Evolutionary conservation across 2,113 vertebrate genomes (phyloP).

Genomic region (Dolichotis patagonum): DNA sequence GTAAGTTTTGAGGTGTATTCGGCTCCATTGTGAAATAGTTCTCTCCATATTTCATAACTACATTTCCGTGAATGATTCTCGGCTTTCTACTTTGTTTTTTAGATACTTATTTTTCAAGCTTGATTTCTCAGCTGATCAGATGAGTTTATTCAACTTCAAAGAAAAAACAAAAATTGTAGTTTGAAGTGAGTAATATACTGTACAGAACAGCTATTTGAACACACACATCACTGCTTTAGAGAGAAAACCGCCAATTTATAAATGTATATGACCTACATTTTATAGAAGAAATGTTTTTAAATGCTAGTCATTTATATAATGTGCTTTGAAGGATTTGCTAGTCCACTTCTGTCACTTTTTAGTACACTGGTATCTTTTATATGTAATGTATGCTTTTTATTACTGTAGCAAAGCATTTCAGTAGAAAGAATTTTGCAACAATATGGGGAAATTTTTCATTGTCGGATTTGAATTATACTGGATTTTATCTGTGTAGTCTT

Average conservation of each 20-base stretch:
- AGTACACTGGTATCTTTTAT: slow-evolving; percentile 95
- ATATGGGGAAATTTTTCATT: slow-evolving; percentile 92
- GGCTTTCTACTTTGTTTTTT: slow-evolving; percentile 84
- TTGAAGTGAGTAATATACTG: slow-evolving; percentile 86
- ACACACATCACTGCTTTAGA: slow-evolving; percentile 87
- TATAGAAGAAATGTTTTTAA: slow-evolving; percentile 91
- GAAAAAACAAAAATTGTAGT: slow-evolving; percentile 84
- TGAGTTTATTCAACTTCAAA: slow-evolving; percentile 86
- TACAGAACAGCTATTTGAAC: slow-evolving; percentile 89
- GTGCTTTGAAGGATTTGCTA: slow-evolving; percentile 91
- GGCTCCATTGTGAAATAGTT: slow-evolving; percentile 83
- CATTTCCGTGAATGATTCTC: slow-evolving; percentile 84
- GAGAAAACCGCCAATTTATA: slow-evolving; percentile 85
- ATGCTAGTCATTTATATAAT: slow-evolving; percentile 92
- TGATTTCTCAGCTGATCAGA: slow-evolving; percentile 84
- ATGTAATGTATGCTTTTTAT: slow-evolving; percentile 97
- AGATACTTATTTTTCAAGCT: slow-evolving; percentile 83
- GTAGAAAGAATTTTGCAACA: slow-evolving; percentile 93
- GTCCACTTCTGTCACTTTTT: slow-evolving; percentile 91
- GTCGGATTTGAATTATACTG: slow-evolving; percentile 93
- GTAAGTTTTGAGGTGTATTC: slow-evolving; percentile 83
- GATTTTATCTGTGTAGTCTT: slow-evolving; percentile 89
- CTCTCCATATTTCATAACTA: slow-evolving; percentile 82
- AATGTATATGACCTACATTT: slow-evolving; percentile 91
- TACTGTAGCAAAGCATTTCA: slow-evolving; percentile 95